Percentiles rank a stretch among this genome's conserved stretches.
Conservation (phyloP, 2,797 vertebrate species). For the Diplodus sargus region DNA sequence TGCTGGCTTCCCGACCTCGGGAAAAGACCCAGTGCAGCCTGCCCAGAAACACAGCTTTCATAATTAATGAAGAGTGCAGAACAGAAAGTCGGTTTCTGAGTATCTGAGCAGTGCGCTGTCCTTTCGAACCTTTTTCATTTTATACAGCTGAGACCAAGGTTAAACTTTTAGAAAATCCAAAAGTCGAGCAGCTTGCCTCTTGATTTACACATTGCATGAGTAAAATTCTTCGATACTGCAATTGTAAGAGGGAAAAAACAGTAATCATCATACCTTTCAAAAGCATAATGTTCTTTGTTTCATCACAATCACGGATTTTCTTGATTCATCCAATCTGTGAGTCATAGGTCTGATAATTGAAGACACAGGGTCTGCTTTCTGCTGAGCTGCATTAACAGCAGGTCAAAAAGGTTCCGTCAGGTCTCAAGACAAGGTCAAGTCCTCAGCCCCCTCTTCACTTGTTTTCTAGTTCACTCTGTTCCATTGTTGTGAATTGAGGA, state of each 20-base stretch:
- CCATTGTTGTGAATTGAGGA: not conserved
- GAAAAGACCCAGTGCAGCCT: not conserved
- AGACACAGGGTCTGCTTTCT: not conserved
- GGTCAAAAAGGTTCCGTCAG: not conserved
- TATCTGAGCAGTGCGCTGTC: not conserved
- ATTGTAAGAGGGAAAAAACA: no score
- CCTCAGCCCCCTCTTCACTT: not conserved
- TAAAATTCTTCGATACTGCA: not conserved
- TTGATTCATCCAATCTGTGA: conserved; percentile 6
- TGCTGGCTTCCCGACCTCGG: not conserved
- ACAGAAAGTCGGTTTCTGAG: no score
- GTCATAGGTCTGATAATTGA: not conserved
- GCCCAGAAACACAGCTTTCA: not conserved
- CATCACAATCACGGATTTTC: not conserved
- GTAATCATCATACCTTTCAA: no score
- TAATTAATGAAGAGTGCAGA: not conserved
- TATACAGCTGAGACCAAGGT: not conserved
- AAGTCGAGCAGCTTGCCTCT: not conserved
- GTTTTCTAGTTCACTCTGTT: not conserved
- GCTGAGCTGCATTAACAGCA: not conserved
- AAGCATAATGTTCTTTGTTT: conserved; percentile 9
- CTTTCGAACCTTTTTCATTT: not conserved
- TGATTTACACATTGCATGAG: not conserved
- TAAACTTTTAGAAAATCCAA: not conserved
- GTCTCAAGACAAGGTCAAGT: not conserved